Base-by-base conservation (phyloP, 2,113 vertebrate species). In the Cottus gobio region DNA sequence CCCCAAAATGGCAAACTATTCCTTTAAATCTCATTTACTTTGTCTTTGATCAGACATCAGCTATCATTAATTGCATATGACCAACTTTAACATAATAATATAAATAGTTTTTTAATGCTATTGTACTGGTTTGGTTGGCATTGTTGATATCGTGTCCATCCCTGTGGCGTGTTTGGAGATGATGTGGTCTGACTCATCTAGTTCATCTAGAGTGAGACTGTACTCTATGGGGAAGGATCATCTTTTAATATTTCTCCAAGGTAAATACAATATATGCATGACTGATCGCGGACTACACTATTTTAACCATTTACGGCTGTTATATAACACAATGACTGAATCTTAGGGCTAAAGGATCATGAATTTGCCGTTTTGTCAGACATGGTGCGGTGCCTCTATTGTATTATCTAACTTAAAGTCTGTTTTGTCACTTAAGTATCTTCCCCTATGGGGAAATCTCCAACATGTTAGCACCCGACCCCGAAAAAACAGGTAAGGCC, bases 241-340 rank as follows among this genome's bases (percentile, higher is more conserved):
- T 13, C 39, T 42, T 39, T 11, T 42, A 42, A 37, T 26, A 63
- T 62, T 58, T 20, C 72, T 37, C 71, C 1, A 16, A 71, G n/a
- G 60, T 71, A 30, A 70, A 60, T 34, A 42, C 30, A 70, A 50
- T 1, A 37, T 46, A 52, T 24, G 56, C 77, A 77, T 58, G 34
- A 76, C 34, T 68, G 62, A 48, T 18, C 39, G 65, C 24, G 7
- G 52, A 64, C 22, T 69, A n/a, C 4, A 67, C 39, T 5, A 66
- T 66, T 42, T 61, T 16, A 86, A 62, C 30, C 39, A 67, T 70
- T 72, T 60, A 28, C 2, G 7, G n/a, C 63, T 28, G 39, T 82
- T 87, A 82, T 0, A 5, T 62, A 89, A 85, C 54, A 28, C 16
- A 6, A 31, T 9, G 4, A 66, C n/a, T 74, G 44, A 64, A 71